phyloP scores from a whole-genome alignment of 1,140 invertebrate species.

The Laodelphax striatellus region DNA sequence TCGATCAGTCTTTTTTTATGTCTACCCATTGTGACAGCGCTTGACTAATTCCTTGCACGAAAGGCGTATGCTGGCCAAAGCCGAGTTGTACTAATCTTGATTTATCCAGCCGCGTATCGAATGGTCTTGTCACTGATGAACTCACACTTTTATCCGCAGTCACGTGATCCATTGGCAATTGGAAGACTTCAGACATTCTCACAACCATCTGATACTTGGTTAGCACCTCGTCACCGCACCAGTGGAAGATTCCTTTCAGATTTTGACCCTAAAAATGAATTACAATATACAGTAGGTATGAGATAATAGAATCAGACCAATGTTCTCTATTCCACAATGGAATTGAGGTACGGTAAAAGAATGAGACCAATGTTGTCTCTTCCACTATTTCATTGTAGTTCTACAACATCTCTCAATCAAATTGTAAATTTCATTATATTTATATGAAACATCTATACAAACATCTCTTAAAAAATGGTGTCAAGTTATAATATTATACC shows the following conservation, averaged over 20 bases:
- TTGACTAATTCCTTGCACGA: constrained; percentile 31
- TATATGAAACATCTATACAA: too few relatives aligned
- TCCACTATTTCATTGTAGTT: too few relatives aligned
- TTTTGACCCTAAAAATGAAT: constrained; percentile 20
- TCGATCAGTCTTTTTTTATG: too few relatives aligned
- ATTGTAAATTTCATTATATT: too few relatives aligned
- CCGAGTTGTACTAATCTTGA: constrained; percentile 31
- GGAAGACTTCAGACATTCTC: constrained; percentile 36
- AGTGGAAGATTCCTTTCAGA: constrained; percentile 39
- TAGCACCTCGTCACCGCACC: constrained; percentile 38
- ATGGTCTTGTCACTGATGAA: constrained; percentile 31
- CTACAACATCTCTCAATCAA: too few relatives aligned
- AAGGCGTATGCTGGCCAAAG: constrained; percentile 32
- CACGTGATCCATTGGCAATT: constrained; percentile 32
- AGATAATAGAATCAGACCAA: too few relatives aligned
- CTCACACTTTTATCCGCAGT: constrained; percentile 24
- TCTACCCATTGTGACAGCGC: constrained; percentile 22
- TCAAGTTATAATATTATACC: too few relatives aligned
- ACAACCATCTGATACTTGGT: constrained; percentile 44
- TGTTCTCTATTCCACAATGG: too few relatives aligned
- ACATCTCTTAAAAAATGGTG: too few relatives aligned
- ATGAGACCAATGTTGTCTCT: too few relatives aligned
- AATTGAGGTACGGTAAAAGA: too few relatives aligned
- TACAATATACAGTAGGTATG: too few relatives aligned
- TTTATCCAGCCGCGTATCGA: constrained; percentile 34